Percentiles rank a stretch among this genome's conserved stretches.
Conservation (phyloP, 2,888 invertebrate genomes). For the Melieria crassipennis region DNA sequence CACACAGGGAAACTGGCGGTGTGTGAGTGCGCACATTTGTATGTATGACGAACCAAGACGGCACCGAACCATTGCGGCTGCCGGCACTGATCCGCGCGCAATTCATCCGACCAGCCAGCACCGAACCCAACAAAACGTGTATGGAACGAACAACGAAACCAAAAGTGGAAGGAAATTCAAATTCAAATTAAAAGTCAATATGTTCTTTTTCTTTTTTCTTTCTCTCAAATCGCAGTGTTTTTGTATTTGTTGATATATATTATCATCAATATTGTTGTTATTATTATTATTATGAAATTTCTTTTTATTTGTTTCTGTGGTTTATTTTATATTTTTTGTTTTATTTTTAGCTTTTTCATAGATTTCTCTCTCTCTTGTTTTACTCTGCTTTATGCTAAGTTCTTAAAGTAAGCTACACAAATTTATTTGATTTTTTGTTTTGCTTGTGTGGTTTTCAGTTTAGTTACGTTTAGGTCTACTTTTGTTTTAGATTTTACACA, state of each 20-base stretch:
- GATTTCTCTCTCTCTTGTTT: not conserved
- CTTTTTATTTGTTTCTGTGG: not conserved
- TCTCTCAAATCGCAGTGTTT: slow-evolving; percentile 11
- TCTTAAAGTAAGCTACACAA: not conserved
- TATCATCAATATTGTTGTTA: not conserved
- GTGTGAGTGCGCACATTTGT: too few relatives aligned
- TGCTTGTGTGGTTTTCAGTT: slow-evolving; percentile 4
- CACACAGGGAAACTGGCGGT: too few relatives aligned
- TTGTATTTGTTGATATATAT: not conserved
- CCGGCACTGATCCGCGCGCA: too few relatives aligned
- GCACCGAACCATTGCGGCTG: too few relatives aligned
- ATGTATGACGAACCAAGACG: too few relatives aligned
- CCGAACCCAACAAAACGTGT: too few relatives aligned
- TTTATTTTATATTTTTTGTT: not conserved
- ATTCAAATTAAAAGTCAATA: slow-evolving; percentile 19
- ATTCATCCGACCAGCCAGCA: too few relatives aligned
- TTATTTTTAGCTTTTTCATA: slow-evolving; percentile 16
- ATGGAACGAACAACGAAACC: not conserved
- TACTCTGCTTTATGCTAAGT: not conserved
- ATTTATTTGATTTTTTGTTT: not conserved
- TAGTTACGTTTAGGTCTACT: not conserved
- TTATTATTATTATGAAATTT: not conserved
- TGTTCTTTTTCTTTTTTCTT: slow-evolving; percentile 12
- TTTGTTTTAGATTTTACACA: not conserved
- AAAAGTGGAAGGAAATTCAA: not conserved